These are phyloP conservation scores for Benthosema pterotum DNA, from an alignment of 2,797 vertebrate genomes.

Conservation along the genomic window DNA sequence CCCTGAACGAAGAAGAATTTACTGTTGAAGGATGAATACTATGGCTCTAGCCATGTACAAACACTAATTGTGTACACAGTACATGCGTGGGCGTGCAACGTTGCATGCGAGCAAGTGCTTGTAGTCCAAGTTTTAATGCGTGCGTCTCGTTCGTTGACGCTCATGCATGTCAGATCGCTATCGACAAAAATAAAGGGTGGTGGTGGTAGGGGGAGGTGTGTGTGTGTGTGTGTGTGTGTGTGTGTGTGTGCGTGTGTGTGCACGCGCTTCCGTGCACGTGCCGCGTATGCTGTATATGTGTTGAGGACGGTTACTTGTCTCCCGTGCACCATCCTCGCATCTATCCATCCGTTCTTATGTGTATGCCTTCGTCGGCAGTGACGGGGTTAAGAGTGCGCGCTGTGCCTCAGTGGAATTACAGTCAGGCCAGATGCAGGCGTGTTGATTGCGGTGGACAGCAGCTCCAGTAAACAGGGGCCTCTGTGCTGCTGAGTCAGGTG, in stretches of 20 bases:
- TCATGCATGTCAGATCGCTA: no score
- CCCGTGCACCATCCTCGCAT: no score
- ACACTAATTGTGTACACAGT: no score
- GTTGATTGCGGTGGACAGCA: constrained; percentile 75
- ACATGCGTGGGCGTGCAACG: no score
- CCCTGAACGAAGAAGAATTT: no score
- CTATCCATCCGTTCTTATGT: no score
- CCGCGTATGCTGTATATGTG: not conserved
- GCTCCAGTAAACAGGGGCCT: constrained; percentile 65
- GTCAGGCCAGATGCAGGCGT: constrained; percentile 48
- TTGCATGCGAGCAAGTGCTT: no score
- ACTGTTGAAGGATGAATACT: no score
- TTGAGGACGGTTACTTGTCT: not conserved
- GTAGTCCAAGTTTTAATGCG: no score
- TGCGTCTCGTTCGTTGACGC: no score
- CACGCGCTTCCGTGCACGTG: not conserved
- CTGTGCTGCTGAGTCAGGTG: constrained; percentile 72
- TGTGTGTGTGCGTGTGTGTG: not conserved
- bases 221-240: constrained; percentile 16
- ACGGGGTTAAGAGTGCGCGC: constrained; percentile 40
- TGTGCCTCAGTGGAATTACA: constrained; percentile 34
- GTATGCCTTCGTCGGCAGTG: constrained; percentile 17
- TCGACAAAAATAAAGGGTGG: no score
- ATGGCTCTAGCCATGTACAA: no score
- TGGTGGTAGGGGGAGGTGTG: not conserved